phyloP scores from a whole-genome alignment of 2,888 invertebrate genomes.

The Idaea straminata region DNA sequence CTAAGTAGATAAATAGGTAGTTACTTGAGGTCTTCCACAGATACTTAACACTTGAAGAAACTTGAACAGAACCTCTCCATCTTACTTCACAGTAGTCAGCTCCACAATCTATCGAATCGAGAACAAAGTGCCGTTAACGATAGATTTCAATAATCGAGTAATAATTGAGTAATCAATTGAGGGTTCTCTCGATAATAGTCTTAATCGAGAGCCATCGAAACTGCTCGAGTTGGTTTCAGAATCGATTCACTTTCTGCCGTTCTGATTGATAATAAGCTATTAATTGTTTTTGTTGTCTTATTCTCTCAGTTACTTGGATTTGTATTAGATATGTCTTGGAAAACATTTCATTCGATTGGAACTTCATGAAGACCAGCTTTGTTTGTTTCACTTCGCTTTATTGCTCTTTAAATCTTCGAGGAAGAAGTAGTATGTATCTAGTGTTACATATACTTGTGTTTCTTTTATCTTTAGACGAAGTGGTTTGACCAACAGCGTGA shows the following conservation, averaged over 20 bases:
- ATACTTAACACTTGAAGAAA: background rate
- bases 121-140: slow-evolving; percentile 5
- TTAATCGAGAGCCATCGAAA: slow-evolving; percentile 26
- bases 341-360: background rate
- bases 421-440: too few species aligned
- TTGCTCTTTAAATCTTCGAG: too few species aligned
- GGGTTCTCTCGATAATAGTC: slow-evolving; percentile 22
- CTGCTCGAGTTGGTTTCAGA: slow-evolving; percentile 6
- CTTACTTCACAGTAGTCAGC: background rate
- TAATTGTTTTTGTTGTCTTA: slow-evolving; percentile 8
- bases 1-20: background rate
- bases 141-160: slow-evolving; percentile 24
- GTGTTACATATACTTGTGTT: too few species aligned
- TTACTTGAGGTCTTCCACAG: background rate
- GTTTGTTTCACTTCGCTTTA: too few species aligned
- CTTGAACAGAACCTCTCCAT: background rate
- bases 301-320: background rate
- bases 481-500: too few species aligned
- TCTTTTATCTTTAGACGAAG: too few species aligned
- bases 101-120: background rate
- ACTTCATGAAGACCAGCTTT: background rate
- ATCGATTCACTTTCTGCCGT: slow-evolving; percentile 5
- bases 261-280: slow-evolving; percentile 6
- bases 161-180: slow-evolving; percentile 22
- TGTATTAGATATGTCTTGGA: background rate